Conservation (phyloP, 2,113 vertebrate species). For the Neogobius melanostomus region DNA sequence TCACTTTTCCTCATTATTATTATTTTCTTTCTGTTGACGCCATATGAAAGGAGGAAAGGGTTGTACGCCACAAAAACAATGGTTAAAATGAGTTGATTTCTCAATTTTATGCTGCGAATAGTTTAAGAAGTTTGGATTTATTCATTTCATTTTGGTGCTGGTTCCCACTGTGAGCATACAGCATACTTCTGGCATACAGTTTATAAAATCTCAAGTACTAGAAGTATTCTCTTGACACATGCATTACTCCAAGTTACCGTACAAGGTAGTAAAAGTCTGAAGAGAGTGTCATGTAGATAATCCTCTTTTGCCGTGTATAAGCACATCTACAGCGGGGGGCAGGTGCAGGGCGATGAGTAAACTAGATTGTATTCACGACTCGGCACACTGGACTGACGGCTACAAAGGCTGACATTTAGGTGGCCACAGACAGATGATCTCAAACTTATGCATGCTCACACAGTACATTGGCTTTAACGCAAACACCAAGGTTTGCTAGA, state of each 20-base stretch:
- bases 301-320: not conserved
- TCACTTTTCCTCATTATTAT: not conserved
- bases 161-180: too few relatives aligned
- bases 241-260: too few relatives aligned
- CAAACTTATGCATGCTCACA: conserved; percentile 18
- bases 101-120: too few relatives aligned
- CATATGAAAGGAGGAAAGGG: not conserved
- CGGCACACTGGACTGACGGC: conserved; percentile 63
- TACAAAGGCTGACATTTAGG: conserved; percentile 67
- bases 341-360: conserved; percentile 47
- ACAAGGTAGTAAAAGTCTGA: too few relatives aligned
- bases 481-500: not conserved
- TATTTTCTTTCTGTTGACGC: conserved; percentile 22
- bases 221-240: too few relatives aligned
- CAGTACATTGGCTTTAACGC: conserved; percentile 4
- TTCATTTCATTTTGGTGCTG: too few relatives aligned
- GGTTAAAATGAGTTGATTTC: too few relatives aligned
- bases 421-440: conserved; percentile 36
- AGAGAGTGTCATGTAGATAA: too few relatives aligned
- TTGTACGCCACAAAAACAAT: not conserved
- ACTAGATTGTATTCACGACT: conserved; percentile 53
- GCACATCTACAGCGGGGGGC: conserved; percentile 23
- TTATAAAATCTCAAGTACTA: too few relatives aligned
- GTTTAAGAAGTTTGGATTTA: too few relatives aligned
- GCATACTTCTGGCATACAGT: too few relatives aligned